Conservation (phyloP, 2,888 invertebrate species). For the Trissolcus japonicus region DNA sequence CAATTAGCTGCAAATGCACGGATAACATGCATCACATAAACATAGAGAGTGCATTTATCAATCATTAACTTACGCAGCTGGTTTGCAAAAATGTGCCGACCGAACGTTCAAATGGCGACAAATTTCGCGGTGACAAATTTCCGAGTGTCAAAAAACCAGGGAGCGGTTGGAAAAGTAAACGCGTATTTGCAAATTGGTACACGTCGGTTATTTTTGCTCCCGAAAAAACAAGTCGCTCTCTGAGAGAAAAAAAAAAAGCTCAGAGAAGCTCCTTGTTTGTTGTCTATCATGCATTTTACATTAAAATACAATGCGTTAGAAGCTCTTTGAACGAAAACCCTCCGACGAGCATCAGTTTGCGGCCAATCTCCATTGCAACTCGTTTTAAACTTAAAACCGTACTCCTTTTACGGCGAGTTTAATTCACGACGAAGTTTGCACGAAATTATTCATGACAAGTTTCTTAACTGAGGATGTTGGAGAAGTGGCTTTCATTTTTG, state of each 20-base stretch:
- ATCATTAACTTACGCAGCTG: slow-evolving; percentile 50
- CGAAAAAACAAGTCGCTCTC: too few species aligned
- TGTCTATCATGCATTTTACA: too few species aligned
- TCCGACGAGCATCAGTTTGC: slow-evolving; percentile 1
- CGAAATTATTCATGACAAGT: slow-evolving; percentile 50
- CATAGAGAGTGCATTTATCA: slow-evolving; percentile 43
- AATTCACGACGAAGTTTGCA: slow-evolving; percentile 34
- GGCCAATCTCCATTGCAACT: slow-evolving; percentile 4
- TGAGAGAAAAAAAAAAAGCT: too few species aligned
- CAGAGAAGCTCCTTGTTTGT: too few species aligned
- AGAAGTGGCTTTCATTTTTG: slow-evolving; percentile 46
- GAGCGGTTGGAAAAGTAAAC: too few species aligned
- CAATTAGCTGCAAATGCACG: slow-evolving; percentile 52
- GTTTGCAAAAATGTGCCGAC: slow-evolving; percentile 49
- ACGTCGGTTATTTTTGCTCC: too few species aligned
- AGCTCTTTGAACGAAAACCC: background rate
- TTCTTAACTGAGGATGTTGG: slow-evolving; percentile 38
- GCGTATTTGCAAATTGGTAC: too few species aligned
- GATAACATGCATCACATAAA: slow-evolving; percentile 53
- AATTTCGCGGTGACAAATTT: slow-evolving; percentile 35
- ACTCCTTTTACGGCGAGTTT: slow-evolving; percentile 23
- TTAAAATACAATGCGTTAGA: background rate
- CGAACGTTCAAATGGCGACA: slow-evolving; percentile 6
- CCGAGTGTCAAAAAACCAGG: too few species aligned
- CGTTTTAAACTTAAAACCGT: background rate